Evolutionary conservation across 2,888 invertebrate species (phyloP).

Genomic region (Nebria brevicollis): DNA sequence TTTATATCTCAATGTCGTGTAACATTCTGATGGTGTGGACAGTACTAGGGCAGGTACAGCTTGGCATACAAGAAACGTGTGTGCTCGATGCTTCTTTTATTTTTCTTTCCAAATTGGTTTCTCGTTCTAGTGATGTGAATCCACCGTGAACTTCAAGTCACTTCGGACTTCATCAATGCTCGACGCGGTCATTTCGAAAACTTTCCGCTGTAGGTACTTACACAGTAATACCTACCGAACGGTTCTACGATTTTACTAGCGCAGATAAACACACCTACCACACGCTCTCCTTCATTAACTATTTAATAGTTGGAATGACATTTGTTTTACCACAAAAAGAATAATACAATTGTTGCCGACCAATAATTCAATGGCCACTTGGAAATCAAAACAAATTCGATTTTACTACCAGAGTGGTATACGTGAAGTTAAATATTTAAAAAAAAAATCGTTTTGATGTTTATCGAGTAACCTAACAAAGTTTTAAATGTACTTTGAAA

Average conservation of each 20-base stretch:
- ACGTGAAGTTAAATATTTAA: background rate
- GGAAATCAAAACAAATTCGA: too few species aligned
- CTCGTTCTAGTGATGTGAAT: constrained; percentile 31
- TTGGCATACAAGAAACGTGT: background rate
- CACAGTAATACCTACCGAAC: background rate
- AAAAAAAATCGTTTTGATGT: background rate
- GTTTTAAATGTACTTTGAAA: constrained; percentile 1
- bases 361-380: too few species aligned
- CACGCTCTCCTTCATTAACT: background rate
- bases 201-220: background rate
- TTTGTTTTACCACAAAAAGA: background rate
- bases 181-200: constrained; percentile 44
- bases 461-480: background rate
- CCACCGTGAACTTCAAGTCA: constrained; percentile 28
- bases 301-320: background rate
- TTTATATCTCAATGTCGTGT: background rate
- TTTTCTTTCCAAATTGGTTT: constrained; percentile 45
- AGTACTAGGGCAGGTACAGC: background rate
- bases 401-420: too few species aligned
- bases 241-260: background rate
- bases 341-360: too few species aligned
- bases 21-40: background rate
- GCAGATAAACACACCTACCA: background rate
- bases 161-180: constrained; percentile 43
- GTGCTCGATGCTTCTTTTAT: constrained; percentile 24